phyloP scores from a whole-genome alignment of 2,113 vertebrate genomes.

The Rhabdomys dilectus region DNA sequence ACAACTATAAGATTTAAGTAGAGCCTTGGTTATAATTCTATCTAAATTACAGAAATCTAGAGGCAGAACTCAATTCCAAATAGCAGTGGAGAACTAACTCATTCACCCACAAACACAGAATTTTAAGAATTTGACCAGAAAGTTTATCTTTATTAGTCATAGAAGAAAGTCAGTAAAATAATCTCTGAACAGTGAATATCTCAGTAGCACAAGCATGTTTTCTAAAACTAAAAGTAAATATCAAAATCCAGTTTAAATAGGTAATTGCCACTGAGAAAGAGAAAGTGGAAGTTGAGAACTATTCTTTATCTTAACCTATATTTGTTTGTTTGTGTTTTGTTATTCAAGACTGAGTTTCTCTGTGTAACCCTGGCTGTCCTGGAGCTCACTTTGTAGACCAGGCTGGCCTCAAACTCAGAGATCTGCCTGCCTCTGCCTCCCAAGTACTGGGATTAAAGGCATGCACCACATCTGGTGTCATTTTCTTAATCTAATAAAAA shows the following conservation, averaged over 20 bases:
- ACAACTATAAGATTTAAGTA: not conserved
- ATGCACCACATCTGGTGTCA: not conserved
- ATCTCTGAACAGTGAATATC: conserved; percentile 10
- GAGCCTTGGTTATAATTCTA: conserved; percentile 15
- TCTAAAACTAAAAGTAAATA: conserved; percentile 34
- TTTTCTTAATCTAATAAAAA: conserved; percentile 56
- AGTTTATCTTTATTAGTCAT: conserved; percentile 13
- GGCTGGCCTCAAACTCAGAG: not conserved
- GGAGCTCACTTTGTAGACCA: not conserved
- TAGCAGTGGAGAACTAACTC: not conserved
- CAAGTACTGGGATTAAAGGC: not conserved
- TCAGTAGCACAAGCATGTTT: not conserved
- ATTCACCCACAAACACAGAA: not conserved
- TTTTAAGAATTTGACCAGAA: conserved; percentile 34
- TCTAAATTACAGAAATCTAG: not conserved
- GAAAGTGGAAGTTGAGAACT: not conserved
- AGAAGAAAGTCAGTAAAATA: conserved; percentile 26
- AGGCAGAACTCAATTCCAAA: not conserved
- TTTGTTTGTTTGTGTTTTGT: not conserved
- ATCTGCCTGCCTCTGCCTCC: not conserved
- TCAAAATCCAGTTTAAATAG: conserved; percentile 28
- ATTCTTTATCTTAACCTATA: conserved; percentile 29
- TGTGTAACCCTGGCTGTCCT: not conserved
- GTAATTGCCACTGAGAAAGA: not conserved
- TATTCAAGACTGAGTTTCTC: not conserved